Evolutionary conservation across 2,113 vertebrate genomes (phyloP), one percentile per base, ranked within the genome.

Genomic region (Spilogale gracilis): DNA sequence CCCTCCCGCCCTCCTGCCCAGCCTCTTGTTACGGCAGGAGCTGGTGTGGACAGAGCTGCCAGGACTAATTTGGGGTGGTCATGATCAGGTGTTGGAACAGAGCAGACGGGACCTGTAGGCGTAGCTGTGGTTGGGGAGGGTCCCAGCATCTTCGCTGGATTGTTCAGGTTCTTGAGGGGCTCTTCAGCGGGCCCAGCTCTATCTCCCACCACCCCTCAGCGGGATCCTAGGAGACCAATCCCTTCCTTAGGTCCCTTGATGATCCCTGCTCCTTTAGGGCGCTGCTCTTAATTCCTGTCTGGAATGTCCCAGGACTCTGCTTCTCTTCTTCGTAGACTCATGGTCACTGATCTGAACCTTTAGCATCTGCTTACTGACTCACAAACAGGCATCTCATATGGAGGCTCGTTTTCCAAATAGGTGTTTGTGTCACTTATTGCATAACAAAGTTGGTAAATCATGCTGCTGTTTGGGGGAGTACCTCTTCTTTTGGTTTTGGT

Each of bases 161-260:
- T 9, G 56, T 25, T n/a, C 25, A 9, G 17, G 13, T 25, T 20
- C 45, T 43, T 45, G 20, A 23, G 1, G 7, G 54, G 50, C 43
- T 12, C 1, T 21, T 45, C 2, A 0, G 18, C 2, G 16, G 30
- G 54, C 23, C 4, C 7, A 0, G 0, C 8, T 50, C 61, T 6
- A 9, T 45, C 48, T 67, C 58, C 21, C 18, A 23, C 21, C 9
- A 1, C 18, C 45, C 48, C 38, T 58, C 20, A 8, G 8, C 4
- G 3, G 56, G n/a, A 65, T 21, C 73, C 50, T 38, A 20, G 61
- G 67, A 56, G 50, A 52, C 1, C 2, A 11, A 3, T 67, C 4
- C 61, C 61, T 43, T 81, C 38, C 7, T 63, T 63, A 43, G 45
- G 16, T 48, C 10, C 32, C 86, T 83, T 74, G n/a, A 12, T 63